Evolutionary conservation across 2,797 vertebrate genomes (phyloP), one percentile per base, ranked within the genome.

Genomic region (Thripadectes ignobilis): DNA sequence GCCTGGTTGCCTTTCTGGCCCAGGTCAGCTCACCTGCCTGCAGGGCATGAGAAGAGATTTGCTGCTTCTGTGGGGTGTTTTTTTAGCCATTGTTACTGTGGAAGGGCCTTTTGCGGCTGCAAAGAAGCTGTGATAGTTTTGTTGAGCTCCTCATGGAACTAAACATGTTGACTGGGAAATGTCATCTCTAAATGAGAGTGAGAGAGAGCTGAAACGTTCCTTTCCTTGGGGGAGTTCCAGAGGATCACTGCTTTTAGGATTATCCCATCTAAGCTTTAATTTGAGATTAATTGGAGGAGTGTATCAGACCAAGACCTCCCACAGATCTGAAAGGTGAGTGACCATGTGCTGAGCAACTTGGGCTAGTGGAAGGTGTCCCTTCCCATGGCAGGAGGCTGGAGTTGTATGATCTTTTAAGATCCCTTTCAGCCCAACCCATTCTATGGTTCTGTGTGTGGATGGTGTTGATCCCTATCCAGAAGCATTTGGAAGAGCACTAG

Each of bases 71-170:
- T 6, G n/a, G 59, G 41, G 7, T 84, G 62, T 55, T 92, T 85
- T 79, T 76, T 45, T 55, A 77, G 23, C 49, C 52, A 11, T 63
- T 73, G 76, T 88, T 68, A 45, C 1, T 13, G 38, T 46, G n/a
- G 75, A 85, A 71, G 21, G 30, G 20, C 58, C 58, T 85, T 91
- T 89, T 78, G 78, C 72, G 63, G 32, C 62, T 38, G 65, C 38
- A 73, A 84, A 86, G 84, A 52, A 76, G 12, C 21, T 14, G 14
- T 7, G 51, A 65, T 94, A 8, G 49, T 67, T 91, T 61, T 67
- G 39, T 16, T 76, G 93, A 86, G 77, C 80, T 86, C 68, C 80
- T 91, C 75, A 74, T 55, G 49, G 78, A 63, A 48, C 54, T 59
- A 4, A 77, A 17, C 10, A 14, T 39, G 46, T 76, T 75, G 80